Conservation (phyloP, 2,888 invertebrate species). For the Morpho helenor region DNA sequence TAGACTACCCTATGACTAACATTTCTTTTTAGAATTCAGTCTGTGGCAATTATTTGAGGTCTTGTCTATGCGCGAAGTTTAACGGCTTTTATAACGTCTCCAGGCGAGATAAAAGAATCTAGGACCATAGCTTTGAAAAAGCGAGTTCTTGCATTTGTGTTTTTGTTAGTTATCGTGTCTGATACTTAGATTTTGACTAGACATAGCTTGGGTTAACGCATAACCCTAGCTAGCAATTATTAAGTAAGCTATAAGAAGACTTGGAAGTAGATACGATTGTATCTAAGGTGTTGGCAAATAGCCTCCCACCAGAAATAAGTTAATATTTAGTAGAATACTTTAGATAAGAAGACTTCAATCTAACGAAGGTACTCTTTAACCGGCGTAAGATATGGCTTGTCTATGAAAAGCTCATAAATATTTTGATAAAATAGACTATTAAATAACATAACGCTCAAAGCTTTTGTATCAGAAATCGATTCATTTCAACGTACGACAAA, state of each 20-base stretch:
- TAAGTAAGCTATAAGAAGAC: too few species aligned
- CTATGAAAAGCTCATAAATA: background rate
- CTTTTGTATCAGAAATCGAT: constrained; percentile 17
- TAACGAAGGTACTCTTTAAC: background rate
- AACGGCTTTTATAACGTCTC: too few species aligned
- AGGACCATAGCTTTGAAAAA: background rate
- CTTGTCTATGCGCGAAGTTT: background rate
- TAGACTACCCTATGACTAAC: constrained; percentile 12
- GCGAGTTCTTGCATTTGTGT: too few species aligned
- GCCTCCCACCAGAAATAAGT: too few species aligned
- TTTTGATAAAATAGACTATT: background rate
- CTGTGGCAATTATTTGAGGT: too few species aligned
- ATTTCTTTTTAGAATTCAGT: background rate
- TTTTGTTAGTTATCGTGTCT: too few species aligned
- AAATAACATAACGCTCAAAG: background rate
- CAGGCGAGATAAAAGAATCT: background rate
- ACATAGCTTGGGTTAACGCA: too few species aligned
- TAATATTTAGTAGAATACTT: too few species aligned
- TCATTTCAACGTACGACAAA: constrained; percentile 13
- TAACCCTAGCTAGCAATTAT: too few species aligned
- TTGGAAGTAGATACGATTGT: too few species aligned
- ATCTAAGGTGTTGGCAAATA: too few species aligned
- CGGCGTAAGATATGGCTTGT: background rate
- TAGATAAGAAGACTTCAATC: background rate
- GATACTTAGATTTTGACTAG: too few species aligned